phyloP scores from a whole-genome alignment of 1,140 invertebrate species.

The Gryllus bimaculatus region DNA sequence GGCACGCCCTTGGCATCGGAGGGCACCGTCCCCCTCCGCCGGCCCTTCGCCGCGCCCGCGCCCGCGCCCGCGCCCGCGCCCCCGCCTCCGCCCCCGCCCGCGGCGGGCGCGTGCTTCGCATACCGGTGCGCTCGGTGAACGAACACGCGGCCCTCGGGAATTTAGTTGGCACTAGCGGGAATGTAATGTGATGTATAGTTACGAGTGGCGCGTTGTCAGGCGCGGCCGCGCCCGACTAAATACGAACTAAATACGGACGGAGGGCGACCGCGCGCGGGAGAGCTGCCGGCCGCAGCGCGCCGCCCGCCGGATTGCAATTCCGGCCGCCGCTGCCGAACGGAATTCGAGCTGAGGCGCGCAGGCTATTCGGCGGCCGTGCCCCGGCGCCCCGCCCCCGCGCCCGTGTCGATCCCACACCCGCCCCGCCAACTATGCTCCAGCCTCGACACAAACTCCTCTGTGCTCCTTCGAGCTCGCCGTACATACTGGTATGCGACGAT shows the following conservation, averaged over 20 bases:
- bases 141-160: not conserved
- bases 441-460: too few relatives aligned
- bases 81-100: too few relatives aligned
- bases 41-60: not conserved
- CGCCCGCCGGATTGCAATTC: not conserved
- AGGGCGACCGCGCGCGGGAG: not conserved
- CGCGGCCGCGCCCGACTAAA: not conserved
- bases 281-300: not conserved
- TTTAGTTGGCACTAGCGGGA: constrained; percentile 3
- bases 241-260: constrained; percentile 1
- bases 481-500: too few relatives aligned
- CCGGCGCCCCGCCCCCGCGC: too few relatives aligned
- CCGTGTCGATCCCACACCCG: too few relatives aligned
- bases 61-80: too few relatives aligned
- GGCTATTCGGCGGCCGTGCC: not conserved
- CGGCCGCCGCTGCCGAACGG: not conserved
- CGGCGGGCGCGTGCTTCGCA: not conserved
- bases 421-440: too few relatives aligned
- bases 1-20: too few relatives aligned
- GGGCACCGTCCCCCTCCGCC: not conserved
- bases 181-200: constrained; percentile 5
- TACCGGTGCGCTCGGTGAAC: not conserved
- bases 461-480: too few relatives aligned
- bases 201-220: not conserved
- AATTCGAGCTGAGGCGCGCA: not conserved